These are phyloP conservation scores for Chaetogeoica ovagalla DNA, from an alignment of 2,888 invertebrate genomes.

Conservation along the genomic window DNA sequence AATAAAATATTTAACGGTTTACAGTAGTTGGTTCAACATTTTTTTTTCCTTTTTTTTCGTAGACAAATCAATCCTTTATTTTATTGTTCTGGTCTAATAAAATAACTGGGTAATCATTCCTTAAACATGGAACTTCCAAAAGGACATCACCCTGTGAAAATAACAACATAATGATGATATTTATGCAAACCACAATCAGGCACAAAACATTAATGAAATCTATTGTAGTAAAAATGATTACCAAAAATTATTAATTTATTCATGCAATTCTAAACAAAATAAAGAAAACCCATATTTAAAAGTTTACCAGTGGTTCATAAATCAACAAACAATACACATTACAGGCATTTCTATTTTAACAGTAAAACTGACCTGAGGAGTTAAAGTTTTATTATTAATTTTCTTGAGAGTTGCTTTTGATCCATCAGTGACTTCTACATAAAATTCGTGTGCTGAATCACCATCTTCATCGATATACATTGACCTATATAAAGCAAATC, in stretches of 20 bases:
- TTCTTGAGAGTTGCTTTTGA: constrained; percentile 58
- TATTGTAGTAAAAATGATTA: too few relatives aligned
- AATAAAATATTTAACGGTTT: constrained; percentile 3
- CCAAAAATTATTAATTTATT: not conserved
- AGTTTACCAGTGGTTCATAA: not conserved
- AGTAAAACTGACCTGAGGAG: constrained; percentile 59
- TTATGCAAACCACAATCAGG: too few relatives aligned
- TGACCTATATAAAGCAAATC: constrained; percentile 59
- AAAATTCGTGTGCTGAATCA: constrained; percentile 65
- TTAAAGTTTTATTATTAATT: constrained; percentile 58
- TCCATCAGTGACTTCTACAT: constrained; percentile 60
- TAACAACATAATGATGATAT: not conserved
- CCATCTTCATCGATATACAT: constrained; percentile 65
- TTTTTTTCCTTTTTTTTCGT: too few relatives aligned
- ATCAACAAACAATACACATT: too few relatives aligned
- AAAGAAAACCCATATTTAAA: not conserved
- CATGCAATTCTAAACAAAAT: not conserved
- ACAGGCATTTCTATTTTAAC: not conserved
- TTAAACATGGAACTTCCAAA: constrained; percentile 37
- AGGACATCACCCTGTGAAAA: constrained; percentile 43
- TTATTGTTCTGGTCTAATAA: constrained; percentile 18
- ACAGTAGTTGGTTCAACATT: not conserved
- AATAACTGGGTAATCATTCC: constrained; percentile 37
- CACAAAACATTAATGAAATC: too few relatives aligned
- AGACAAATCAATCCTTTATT: not conserved